Conservation (phyloP, 2,888 invertebrate species). For the Lasioglossum morio region DNA sequence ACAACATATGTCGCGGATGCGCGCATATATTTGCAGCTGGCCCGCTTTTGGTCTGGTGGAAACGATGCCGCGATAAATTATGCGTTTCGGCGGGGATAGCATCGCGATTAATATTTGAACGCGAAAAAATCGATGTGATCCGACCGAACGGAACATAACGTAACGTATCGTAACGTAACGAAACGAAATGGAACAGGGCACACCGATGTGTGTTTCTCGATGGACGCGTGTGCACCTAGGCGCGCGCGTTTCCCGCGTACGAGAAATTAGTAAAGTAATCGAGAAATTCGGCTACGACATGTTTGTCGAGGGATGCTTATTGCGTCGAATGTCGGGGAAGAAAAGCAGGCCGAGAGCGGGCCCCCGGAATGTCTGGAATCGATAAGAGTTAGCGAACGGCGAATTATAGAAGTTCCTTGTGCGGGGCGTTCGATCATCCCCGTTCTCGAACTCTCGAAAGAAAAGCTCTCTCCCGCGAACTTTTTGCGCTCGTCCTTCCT, state of each 20-base stretch:
- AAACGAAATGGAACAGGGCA: background rate
- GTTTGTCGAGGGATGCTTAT: slow-evolving; percentile 3
- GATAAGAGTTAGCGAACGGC: slow-evolving; percentile 51
- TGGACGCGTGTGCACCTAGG: background rate
- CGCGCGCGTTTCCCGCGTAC: background rate
- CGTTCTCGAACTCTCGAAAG: slow-evolving; percentile 59
- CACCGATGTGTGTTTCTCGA: background rate
- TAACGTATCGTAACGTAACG: background rate
- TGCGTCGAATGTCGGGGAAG: background rate
- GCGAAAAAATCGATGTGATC: slow-evolving; percentile 40
- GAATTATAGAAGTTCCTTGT: slow-evolving; percentile 63
- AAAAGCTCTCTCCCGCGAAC: slow-evolving; percentile 62
- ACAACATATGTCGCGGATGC: slow-evolving; percentile 43
- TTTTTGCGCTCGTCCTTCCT: slow-evolving; percentile 54
- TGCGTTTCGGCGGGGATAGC: slow-evolving; percentile 33
- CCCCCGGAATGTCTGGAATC: slow-evolving; percentile 57
- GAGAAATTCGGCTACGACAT: background rate
- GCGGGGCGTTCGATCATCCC: slow-evolving; percentile 57
- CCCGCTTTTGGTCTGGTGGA: slow-evolving; percentile 40
- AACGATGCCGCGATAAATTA: slow-evolving; percentile 58
- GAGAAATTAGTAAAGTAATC: background rate
- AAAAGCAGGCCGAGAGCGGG: background rate
- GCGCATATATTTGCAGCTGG: slow-evolving; percentile 46
- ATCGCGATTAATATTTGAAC: slow-evolving; percentile 50
- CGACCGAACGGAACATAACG: background rate